These are phyloP conservation scores for Tenthredo mesomela DNA, from an alignment of 2,888 invertebrate genomes.

Conservation along the genomic window DNA sequence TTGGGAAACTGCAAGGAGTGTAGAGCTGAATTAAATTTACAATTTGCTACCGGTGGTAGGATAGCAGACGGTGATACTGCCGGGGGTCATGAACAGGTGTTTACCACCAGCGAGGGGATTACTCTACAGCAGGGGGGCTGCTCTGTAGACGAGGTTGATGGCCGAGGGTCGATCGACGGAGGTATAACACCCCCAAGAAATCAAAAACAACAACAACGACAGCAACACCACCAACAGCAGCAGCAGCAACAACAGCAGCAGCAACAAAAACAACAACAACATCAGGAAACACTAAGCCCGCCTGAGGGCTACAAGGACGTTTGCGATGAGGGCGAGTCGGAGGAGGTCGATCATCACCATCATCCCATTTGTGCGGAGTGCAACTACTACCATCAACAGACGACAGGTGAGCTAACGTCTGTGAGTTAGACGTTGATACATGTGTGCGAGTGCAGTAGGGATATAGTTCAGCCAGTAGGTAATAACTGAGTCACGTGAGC, in stretches of 20 bases:
- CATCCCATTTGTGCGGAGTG: slow-evolving; percentile 84
- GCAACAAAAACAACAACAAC: slow-evolving; percentile 63
- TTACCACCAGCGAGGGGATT: slow-evolving; percentile 59
- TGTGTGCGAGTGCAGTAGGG: not conserved
- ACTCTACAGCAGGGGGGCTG: slow-evolving; percentile 56
- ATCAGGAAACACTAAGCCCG: slow-evolving; percentile 91
- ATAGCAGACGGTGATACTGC: slow-evolving; percentile 65
- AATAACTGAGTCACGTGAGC: slow-evolving; percentile 28
- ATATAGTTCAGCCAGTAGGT: not conserved
- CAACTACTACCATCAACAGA: slow-evolving; percentile 80
- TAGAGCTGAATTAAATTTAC: slow-evolving; percentile 73
- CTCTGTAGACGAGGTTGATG: slow-evolving; percentile 54
- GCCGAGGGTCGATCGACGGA: slow-evolving; percentile 52
- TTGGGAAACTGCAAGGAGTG: slow-evolving; percentile 81
- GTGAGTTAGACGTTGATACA: not conserved
- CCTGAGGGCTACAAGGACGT: slow-evolving; percentile 95
- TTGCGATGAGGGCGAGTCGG: slow-evolving; percentile 83
- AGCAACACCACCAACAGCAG: slow-evolving; percentile 55
- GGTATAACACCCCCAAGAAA: slow-evolving; percentile 53
- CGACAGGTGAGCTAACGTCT: slow-evolving; percentile 78
- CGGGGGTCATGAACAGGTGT: slow-evolving; percentile 46
- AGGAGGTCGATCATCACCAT: slow-evolving; percentile 80
- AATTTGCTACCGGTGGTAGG: slow-evolving; percentile 74
- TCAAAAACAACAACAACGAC: slow-evolving; percentile 4
- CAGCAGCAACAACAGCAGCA: slow-evolving; percentile 56